Percentiles rank a stretch among this genome's conserved stretches.
These are phyloP conservation scores for Apeltes quadracus DNA, from an alignment of 2,113 vertebrate genomes.

Conservation along the genomic window DNA sequence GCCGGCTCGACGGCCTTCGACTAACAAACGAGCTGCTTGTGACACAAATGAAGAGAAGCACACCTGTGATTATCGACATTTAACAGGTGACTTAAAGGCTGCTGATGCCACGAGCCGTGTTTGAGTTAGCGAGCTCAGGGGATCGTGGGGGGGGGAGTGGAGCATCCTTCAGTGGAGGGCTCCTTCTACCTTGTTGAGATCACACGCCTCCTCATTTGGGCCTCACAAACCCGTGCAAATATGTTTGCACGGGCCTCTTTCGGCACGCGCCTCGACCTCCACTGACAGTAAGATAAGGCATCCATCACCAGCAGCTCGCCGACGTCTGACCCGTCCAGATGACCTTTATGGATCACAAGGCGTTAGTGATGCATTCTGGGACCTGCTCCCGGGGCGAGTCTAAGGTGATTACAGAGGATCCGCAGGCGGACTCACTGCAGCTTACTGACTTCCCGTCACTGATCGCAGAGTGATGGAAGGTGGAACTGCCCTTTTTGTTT, in stretches of 20 bases:
- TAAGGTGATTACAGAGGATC: constrained; percentile 52
- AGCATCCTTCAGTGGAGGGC: neutral
- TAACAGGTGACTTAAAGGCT: neutral
- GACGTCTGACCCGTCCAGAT: constrained; percentile 13
- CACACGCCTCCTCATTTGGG: neutral
- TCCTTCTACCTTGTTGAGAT: neutral
- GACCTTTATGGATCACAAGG: constrained; percentile 41
- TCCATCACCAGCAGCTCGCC: constrained; percentile 34
- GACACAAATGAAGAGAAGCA: neutral
- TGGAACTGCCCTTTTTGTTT: neutral
- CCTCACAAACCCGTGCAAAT: neutral
- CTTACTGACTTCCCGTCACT: constrained; percentile 30
- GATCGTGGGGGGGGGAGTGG: neutral
- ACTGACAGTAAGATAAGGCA: too few relatives aligned
- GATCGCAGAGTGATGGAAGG: constrained; percentile 1
- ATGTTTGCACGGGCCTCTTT: too few relatives aligned
- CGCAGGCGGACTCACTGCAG: neutral
- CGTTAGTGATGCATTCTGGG: constrained; percentile 54
- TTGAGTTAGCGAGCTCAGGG: neutral
- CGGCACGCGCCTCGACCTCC: too few relatives aligned
- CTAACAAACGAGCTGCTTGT: neutral
- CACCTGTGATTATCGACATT: neutral
- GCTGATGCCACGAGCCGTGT: neutral
- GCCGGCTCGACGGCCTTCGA: constrained; percentile 27
- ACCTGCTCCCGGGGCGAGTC: constrained; percentile 28